These are phyloP conservation scores for Pachycephala philippinensis DNA, from an alignment of 2,113 vertebrate genomes.

Conservation along the genomic window DNA sequence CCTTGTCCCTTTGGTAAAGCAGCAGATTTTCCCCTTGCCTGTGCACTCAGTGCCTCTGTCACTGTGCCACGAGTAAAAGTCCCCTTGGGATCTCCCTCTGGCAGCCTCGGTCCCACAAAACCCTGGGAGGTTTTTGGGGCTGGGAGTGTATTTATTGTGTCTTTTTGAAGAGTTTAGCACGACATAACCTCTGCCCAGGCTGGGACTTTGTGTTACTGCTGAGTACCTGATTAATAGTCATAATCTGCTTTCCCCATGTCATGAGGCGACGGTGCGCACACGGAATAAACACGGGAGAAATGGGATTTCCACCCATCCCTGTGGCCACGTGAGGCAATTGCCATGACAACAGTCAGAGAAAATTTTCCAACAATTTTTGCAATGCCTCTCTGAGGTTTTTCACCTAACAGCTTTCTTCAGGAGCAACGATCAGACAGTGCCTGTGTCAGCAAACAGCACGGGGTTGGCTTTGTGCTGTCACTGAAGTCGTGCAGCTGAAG, in stretches of 20 bases:
- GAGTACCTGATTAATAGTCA: background rate
- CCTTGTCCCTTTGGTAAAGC: background rate
- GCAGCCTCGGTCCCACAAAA: background rate
- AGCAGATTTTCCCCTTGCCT: background rate
- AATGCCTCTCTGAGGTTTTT: background rate
- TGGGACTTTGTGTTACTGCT: background rate
- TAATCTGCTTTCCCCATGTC: background rate
- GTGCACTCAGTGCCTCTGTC: background rate
- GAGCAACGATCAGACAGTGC: fast-evolving
- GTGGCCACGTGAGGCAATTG: background rate
- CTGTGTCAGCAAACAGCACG: background rate
- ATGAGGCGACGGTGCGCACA: fast-evolving
- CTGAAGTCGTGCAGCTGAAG: background rate
- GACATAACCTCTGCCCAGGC: background rate
- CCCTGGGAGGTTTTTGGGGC: background rate
- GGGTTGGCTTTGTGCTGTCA: background rate
- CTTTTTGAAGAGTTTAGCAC: background rate
- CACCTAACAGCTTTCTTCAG: background rate
- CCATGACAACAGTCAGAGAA: background rate
- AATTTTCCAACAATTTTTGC: background rate
- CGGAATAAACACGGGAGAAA: background rate
- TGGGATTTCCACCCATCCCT: background rate
- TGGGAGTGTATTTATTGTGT: background rate
- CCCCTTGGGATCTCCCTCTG: background rate
- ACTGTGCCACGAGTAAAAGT: background rate